Evolutionary conservation across 2,888 invertebrate species (phyloP).

Genomic region (Lacanobia oleracea): DNA sequence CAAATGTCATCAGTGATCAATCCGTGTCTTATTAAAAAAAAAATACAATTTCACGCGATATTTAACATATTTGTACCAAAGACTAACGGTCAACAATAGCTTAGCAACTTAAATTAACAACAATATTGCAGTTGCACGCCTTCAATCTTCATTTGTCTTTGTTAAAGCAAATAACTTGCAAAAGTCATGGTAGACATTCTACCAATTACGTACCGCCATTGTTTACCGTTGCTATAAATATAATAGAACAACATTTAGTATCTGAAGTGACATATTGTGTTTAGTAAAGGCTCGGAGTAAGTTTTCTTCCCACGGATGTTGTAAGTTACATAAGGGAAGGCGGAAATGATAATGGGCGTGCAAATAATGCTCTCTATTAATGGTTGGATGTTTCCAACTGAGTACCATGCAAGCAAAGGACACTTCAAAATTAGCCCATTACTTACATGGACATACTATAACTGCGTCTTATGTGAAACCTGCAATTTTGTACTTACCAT

Average conservation of each 20-base stretch:
- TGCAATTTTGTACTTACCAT: neutral
- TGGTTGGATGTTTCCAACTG: neutral
- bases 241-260: constrained; percentile 15
- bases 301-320: constrained; percentile 24
- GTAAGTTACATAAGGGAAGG: neutral
- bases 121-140: constrained; percentile 4
- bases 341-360: constrained; percentile 20
- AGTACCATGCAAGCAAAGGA: neutral
- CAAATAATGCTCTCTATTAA: constrained; percentile 14
- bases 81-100: constrained; percentile 1
- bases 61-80: neutral
- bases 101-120: constrained; percentile 12
- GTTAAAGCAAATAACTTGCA: constrained; percentile 17
- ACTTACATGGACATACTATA: neutral
- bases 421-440: neutral
- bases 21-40: too few species aligned
- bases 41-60: too few species aligned
- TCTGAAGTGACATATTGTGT: constrained; percentile 33
- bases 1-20: too few species aligned
- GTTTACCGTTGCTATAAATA: constrained; percentile 29
- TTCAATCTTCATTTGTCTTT: constrained; percentile 30
- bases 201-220: constrained; percentile 23
- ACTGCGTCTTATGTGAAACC: neutral
- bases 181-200: constrained; percentile 20
- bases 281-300: constrained; percentile 2